These are phyloP conservation scores for Ectropis crepuscularia DNA, from an alignment of 2,888 invertebrate species.

Conservation along the genomic window DNA sequence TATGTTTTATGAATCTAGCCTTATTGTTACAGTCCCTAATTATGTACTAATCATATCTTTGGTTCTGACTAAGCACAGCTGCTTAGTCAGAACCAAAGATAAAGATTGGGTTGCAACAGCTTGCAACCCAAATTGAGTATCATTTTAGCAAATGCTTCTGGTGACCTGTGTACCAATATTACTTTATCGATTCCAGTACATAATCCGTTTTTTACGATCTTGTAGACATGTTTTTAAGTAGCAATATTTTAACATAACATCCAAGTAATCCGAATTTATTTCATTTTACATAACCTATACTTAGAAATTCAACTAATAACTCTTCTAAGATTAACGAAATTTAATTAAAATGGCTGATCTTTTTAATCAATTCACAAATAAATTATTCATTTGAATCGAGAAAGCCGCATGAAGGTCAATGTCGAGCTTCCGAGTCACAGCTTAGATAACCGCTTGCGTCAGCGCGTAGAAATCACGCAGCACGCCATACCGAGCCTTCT, in stretches of 20 bases:
- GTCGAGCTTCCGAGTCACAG: conserved; percentile 42
- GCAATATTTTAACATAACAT: neutral
- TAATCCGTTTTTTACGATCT: too few species aligned
- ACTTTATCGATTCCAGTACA: too few species aligned
- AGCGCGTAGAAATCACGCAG: conserved; percentile 18
- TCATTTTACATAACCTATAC: neutral
- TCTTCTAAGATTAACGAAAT: neutral
- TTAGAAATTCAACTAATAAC: conserved; percentile 1
- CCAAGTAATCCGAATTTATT: conserved; percentile 6
- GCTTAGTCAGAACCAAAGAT: too few species aligned
- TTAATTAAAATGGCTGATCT: neutral
- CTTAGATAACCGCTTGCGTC: conserved; percentile 43
- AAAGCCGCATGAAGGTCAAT: conserved; percentile 55
- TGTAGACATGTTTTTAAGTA: too few species aligned
- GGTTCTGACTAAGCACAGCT: too few species aligned
- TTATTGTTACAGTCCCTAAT: too few species aligned
- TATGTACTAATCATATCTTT: too few species aligned
- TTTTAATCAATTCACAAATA: conserved; percentile 1
- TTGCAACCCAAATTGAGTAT: too few species aligned
- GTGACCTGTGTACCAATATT: too few species aligned
- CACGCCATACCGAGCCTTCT: conserved; percentile 11
- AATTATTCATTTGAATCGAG: conserved; percentile 35
- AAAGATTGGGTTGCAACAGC: too few species aligned
- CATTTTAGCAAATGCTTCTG: too few species aligned
- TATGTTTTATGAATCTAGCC: too few species aligned